phyloP scores from a whole-genome alignment of 2,888 invertebrate genomes.

The Aspidiotus destructor region DNA sequence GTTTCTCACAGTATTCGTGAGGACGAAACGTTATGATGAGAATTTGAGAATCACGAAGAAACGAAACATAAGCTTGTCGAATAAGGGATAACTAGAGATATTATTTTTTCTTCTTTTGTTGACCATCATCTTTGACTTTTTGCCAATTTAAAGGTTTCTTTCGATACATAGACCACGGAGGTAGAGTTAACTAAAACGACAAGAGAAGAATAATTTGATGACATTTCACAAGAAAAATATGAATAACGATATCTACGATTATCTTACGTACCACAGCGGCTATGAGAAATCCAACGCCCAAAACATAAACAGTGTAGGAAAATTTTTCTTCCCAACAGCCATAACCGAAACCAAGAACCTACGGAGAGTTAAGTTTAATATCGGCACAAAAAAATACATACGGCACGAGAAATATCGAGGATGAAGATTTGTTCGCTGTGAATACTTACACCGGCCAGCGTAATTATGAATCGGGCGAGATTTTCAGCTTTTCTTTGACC shows the following conservation, averaged over 20 bases:
- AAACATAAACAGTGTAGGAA: constrained; percentile 86
- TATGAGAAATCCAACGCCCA: constrained; percentile 80
- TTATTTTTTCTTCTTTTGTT: constrained; percentile 34
- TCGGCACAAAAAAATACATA: neutral
- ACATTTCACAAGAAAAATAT: constrained; percentile 17
- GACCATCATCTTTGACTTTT: constrained; percentile 50
- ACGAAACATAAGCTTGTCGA: too few relatives aligned
- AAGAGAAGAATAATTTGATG: constrained; percentile 8
- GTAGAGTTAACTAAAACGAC: constrained; percentile 62
- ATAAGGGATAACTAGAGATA: neutral
- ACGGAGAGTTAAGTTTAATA: constrained; percentile 36
- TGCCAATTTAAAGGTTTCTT: constrained; percentile 83
- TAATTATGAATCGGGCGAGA: constrained; percentile 78
- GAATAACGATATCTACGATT: constrained; percentile 21
- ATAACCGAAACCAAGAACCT: constrained; percentile 78
- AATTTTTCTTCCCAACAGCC: constrained; percentile 92
- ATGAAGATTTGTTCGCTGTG: neutral
- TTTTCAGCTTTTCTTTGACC: constrained; percentile 85
- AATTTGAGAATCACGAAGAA: too few relatives aligned
- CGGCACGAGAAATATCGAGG: constrained; percentile 17
- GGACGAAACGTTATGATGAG: too few relatives aligned
- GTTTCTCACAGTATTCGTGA: too few relatives aligned
- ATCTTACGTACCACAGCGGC: constrained; percentile 64
- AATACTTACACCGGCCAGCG: constrained; percentile 66
- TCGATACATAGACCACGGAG: constrained; percentile 94